Base-by-base conservation (phyloP, 2,113 vertebrate species). In the Cyphomyrus discorhynchus region DNA sequence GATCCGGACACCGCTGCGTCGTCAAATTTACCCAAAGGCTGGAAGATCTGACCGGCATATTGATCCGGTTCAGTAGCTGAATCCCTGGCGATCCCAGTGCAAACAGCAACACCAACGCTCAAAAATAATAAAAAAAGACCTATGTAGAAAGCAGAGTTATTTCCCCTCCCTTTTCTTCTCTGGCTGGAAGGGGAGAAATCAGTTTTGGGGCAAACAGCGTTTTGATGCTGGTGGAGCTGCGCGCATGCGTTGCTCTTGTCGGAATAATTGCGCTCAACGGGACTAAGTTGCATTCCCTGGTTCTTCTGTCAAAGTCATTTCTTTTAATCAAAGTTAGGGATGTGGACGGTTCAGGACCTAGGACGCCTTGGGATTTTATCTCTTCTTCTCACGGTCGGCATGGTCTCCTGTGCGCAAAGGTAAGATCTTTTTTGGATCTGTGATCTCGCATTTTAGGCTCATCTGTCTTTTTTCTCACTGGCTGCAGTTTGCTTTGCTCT, bases 371-470 rank as follows among this genome's bases (percentile, higher is more conserved):
- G 94, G 92, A 91, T 96, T 53, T 92, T 95, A 85, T 95, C 95
- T 91, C 87, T 97, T 91, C 94, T 95, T 53, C 90, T 97, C 94
- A 93, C 96, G 94, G 92, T 97, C 91, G 94, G 95, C 90, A 94
- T 95, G 92, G 96, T 95, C 91, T 95, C 96, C 93, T 96, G 95
- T 90, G 96, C 96, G 91, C 96, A 97, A 93, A 98, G 96, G 97
- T 98, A 96, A 96, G 96, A 90, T 89, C 35, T 84, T 66, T 70
- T 87, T 49, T 86, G 19, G n/a, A 53, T 9, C 83, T 88, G 42
- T 82, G n/a, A 80, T 27, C 24, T 88, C 1, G 52, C 8, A 24
- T 90, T 87, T 31, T 45, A 52, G 19, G 13, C 35, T 85, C 53
- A 66, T 50, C 27, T 86, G 24, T 84, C 21, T 77, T 39, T 66